Percentiles rank a stretch among this genome's conserved stretches.
phyloP scores from a whole-genome alignment of 2,797 vertebrate genomes.

The Adelosebastes latens region DNA sequence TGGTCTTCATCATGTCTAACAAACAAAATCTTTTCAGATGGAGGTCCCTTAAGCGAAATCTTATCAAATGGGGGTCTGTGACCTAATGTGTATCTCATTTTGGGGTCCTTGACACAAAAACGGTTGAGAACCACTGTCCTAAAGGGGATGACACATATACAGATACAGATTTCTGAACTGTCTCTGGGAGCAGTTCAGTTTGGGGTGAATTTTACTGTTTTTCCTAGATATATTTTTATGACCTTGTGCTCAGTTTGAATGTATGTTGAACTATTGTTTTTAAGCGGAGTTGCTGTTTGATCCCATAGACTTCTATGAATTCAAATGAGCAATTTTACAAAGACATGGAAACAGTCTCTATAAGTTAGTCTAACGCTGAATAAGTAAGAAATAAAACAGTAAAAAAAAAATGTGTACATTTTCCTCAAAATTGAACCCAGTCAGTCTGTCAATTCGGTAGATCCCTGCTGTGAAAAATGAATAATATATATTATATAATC shows the following conservation, averaged over 20 bases:
- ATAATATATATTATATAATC: neutral
- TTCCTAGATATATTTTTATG: neutral
- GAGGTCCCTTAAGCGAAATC: too few species aligned
- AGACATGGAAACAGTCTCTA: neutral
- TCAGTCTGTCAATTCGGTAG: neutral
- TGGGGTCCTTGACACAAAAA: too few species aligned
- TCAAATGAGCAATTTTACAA: constrained; percentile 4
- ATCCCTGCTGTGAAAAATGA: neutral
- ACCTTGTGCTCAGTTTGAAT: constrained; percentile 24
- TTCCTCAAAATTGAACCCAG: neutral
- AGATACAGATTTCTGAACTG: too few species aligned
- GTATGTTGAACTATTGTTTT: constrained; percentile 6
- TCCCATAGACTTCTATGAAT: neutral
- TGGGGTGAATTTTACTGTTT: neutral
- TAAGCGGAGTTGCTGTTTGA: neutral
- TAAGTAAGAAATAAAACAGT: neutral
- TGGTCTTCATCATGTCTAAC: too few species aligned
- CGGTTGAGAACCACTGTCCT: too few species aligned
- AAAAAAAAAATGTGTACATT: neutral
- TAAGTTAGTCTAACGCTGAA: neutral
- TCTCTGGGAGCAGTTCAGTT: neutral
- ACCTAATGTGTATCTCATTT: too few species aligned
- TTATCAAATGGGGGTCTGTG: too few species aligned
- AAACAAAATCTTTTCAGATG: too few species aligned
- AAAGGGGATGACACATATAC: too few species aligned